Percentiles rank a stretch among this genome's conserved stretches.
These are phyloP conservation scores for Selene dorsalis DNA, from an alignment of 2,797 vertebrate genomes.

Conservation along the genomic window DNA sequence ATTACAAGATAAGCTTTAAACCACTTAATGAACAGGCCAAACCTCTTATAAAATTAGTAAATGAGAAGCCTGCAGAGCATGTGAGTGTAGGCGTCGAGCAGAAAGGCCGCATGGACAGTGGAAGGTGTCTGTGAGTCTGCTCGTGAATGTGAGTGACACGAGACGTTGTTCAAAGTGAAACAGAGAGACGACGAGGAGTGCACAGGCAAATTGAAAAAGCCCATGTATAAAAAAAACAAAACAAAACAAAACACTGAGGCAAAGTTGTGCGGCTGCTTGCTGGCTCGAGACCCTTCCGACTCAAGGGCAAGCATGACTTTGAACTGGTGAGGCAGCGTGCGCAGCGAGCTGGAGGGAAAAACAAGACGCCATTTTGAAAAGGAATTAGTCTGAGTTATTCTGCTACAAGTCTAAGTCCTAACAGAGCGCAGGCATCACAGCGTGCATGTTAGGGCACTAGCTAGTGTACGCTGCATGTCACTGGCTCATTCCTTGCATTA, in stretches of 20 bases:
- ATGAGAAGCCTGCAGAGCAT: constrained; percentile 48
- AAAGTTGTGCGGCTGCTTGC: constrained; percentile 56
- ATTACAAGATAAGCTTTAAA: constrained; percentile 40
- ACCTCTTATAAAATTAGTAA: constrained; percentile 41
- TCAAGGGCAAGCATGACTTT: constrained; percentile 75
- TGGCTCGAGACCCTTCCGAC: constrained; percentile 64
- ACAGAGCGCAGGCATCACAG: constrained; percentile 59
- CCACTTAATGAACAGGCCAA: constrained; percentile 41
- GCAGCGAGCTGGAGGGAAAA: constrained; percentile 76
- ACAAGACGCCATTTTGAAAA: constrained; percentile 84
- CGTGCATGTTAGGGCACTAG: constrained; percentile 64
- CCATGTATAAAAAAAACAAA: constrained; percentile 21
- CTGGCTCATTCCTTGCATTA: constrained; percentile 78
- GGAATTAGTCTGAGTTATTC: constrained; percentile 78
- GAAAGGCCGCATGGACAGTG: constrained; percentile 58
- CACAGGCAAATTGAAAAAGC: constrained; percentile 38
- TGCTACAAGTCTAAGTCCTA: constrained; percentile 70
- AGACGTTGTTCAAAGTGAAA: constrained; percentile 61
- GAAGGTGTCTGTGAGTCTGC: constrained; percentile 55
- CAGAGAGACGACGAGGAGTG: constrained; percentile 43
- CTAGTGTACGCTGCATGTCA: constrained; percentile 59
- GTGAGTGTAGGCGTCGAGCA: constrained; percentile 51
- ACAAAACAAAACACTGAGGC: constrained; percentile 42
- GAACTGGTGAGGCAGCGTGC: constrained; percentile 75
- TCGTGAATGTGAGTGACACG: constrained; percentile 41